These are phyloP conservation scores for Apis dorsata DNA, from an alignment of 1,140 invertebrate species.

Conservation along the genomic window DNA sequence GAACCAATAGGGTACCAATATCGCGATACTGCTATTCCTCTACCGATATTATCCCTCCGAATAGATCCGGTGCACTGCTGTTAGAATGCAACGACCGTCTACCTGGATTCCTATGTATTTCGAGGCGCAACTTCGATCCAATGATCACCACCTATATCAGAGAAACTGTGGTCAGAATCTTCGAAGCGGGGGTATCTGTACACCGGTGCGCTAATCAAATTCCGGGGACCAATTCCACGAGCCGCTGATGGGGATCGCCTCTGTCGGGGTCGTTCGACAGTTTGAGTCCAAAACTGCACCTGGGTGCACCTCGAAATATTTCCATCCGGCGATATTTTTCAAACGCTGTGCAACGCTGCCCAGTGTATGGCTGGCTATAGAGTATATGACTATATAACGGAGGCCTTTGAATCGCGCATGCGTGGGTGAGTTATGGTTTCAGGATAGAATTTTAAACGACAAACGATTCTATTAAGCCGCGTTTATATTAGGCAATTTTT, in stretches of 20 bases:
- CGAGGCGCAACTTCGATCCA: constrained; percentile 44
- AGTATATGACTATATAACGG: constrained; percentile 32
- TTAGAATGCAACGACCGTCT: constrained; percentile 24
- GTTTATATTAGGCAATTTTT: neutral
- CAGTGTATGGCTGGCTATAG: neutral
- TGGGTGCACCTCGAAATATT: constrained; percentile 36
- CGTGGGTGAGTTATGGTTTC: constrained; percentile 20
- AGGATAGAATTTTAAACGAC: constrained; percentile 59
- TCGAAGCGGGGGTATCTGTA: constrained; percentile 21
- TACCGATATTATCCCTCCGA: neutral
- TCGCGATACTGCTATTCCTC: neutral
- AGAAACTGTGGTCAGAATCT: constrained; percentile 36
- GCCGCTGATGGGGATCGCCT: too few species aligned
- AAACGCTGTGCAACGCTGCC: neutral
- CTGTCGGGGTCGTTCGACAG: neutral
- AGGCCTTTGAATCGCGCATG: constrained; percentile 55
- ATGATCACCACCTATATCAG: constrained; percentile 51
- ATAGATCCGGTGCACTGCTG: too few species aligned
- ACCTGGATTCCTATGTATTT: constrained; percentile 14
- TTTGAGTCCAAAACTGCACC: neutral
- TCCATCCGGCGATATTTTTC: constrained; percentile 42
- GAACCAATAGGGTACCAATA: neutral
- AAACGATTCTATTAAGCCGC: too few species aligned
- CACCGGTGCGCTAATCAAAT: constrained; percentile 48
- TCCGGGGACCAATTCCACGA: neutral